Evolutionary conservation across 2,797 vertebrate genomes (phyloP), one percentile per base, ranked within the genome.

Genomic region (Acrocephalus scirpaceus): DNA sequence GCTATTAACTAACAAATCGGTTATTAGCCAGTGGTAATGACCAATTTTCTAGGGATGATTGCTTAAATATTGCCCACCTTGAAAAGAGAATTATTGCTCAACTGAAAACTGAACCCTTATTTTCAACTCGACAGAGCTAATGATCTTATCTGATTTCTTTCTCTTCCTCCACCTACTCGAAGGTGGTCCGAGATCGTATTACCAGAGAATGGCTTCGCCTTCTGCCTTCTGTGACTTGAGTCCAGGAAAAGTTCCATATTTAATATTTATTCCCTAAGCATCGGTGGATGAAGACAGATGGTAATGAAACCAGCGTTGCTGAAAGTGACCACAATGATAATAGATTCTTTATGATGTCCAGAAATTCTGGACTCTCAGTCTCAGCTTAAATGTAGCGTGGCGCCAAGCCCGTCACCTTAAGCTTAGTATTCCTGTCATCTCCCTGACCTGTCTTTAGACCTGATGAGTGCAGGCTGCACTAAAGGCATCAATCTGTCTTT

Each of bases 11-110:
- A 98, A 97, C 98, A 98, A 97, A 97, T 98, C 97, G 95, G 97
- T 98, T 98, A 98, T 98, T 98, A 98, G 98, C 96, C 93, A 91
- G 94, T 97, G 96, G 97, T 98, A 98, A 98, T 98, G 98, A 98
- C 97, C 98, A 98, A 98, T 98, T 98, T 98, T 97, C 97, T 96
- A 97, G 97, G 97, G 97, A 98, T 98, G 98, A 98, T 98, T 98
- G 97, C 97, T 98, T 98, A 98, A 98, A 98, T 98, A 98, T 98
- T 81, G 86, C 97, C 98, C 97, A 98, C 97, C 98, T 98, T 98
- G 97, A 97, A 97, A 97, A 98, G 96, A 98, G 97, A 98, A 98
- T 98, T 98, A 98, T 98, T 98, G 95, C 96, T 98, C 94, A 98
- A 96, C 97, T 94, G 96, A 97, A 97, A 98, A 97, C 96, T 32